Evolutionary conservation across 2,888 invertebrate species (phyloP), one percentile per base, ranked within the genome.

Genomic region (Megastigmus dorsalis): DNA sequence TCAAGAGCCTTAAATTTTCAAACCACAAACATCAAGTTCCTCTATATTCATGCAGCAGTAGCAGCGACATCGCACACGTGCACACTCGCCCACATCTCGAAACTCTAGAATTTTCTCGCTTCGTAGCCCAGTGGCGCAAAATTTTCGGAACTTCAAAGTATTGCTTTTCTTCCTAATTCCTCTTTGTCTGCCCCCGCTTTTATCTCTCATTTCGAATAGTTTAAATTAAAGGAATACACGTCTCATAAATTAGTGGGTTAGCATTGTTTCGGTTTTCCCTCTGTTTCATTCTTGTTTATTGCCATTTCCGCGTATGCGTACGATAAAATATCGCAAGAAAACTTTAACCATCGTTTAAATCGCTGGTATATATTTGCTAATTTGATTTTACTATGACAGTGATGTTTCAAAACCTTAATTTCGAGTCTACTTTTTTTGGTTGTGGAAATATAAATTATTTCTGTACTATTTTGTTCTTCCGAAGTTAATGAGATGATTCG

Each of bases 21-120:
- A 45, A 73, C 60, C 45, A 23, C 54, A 62, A 72, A 62, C 62
- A 67, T 55, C 45, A 54, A 73, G 60, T 73, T 62, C 18, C 33
- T 15, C 28, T 30, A 45, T 65, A 50, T 57, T 55, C 48, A 2
- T 23, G 41, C 65, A 18, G 26, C 65, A 18, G 26, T n/a, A n/a
- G 9, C 41, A 15, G 43, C 15, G 50, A 10, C n/a, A 33, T 9
- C 10, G 5, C 0, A 15, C 20, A 15, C 4, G 13, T 10, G 36
- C 45, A 54, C 38, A 36, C 4, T 13, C 7, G 36, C 45, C 43
- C 38, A 36, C 41, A 65, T n/a, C 48, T 54, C 5, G 33, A 62
- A 59, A 54, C 10, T 43, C 60, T 45, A 28, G 60, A 60, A 66
- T 72, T 72, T 59, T 15, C 50, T 26, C 30, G 28, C 23, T 20